Evolutionary conservation across 2,113 vertebrate genomes (phyloP), one percentile per base, ranked within the genome.

Genomic region (Hirundichthys speculiger): DNA sequence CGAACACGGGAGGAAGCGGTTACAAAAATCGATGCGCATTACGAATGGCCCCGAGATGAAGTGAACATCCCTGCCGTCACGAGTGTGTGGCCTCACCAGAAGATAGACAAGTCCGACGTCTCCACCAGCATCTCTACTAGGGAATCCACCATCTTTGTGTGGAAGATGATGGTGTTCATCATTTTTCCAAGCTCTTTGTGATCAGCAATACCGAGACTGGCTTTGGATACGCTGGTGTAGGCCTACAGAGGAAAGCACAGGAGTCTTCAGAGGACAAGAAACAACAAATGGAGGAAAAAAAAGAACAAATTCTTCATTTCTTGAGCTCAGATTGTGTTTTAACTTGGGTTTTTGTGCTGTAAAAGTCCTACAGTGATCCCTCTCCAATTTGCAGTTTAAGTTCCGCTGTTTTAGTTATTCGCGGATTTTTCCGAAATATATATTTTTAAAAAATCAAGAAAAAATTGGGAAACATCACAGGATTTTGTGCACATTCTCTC

Each of bases 91-190:
- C 45, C 93, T 82, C 92, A 99, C 98, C 98, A 98, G 93, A 99
- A 99, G 84, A 99, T 96, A 40, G 98, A 99, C 70, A 99, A 91
- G 85, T 99, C 98, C 13, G 98, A 99, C 1, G 98, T 98, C 93
- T 99, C 98, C 79, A 97, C 98, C 85, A 99, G 90, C 97, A 99
- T 99, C 91, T 99, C 98, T 90, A 99, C 98, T 85, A 99, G 94
- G 21, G 97, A 99, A 92, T 99, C 98, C 70, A 99, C 98, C 98
- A 99, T 99, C 93, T 99, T 99, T 50, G 98, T 99, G 90, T 99
- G 98, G 85, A 99, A 99, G 88, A 98, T 99, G 53, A 99, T 99
- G 47, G 98, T 99, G 89, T 99, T 99, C 97, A 99, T 98, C 98
- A 99, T 99, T 79, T 98, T 99, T 57, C 98, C 98, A n/a, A 99